Base-by-base conservation (phyloP, 2,113 vertebrate genomes). In the Cinclus cinclus region DNA sequence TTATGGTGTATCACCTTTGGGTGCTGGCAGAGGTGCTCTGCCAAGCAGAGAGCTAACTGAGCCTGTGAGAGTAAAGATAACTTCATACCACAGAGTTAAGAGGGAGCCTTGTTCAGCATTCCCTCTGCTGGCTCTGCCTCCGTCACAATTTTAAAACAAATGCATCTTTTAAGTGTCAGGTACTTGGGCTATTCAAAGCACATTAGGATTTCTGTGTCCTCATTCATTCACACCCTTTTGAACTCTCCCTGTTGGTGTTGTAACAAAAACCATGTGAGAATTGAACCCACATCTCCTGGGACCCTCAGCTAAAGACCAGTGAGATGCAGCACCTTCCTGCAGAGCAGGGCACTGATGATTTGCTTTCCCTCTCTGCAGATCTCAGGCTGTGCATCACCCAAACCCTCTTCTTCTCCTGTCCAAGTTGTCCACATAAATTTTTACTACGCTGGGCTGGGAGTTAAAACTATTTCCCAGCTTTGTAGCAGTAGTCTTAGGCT, bases 341-440 rank as follows among this genome's bases (percentile, higher is more conserved):
- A 15, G 24, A 77, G 30, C 0, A 1, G 3, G 23, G 31, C 37
- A 23, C 23, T 16, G 39, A 23, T 44, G 33, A 55, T 6, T 5
- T 2, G 9, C 21, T 52, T 50, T 39, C 16, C 27, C 3, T 10
- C 53, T n/a, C 60, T 59, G 59, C 47, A 49, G 41, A 30, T 27
- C 13, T 18, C 19, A 24, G n/a, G 18, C 27, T 50, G 52, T 22
- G 14, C 3, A 24, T 8, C 27, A 53, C 9, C 23, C 25, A 39
- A 41, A 24, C 6, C 22, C 25, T 2, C 7, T 89, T 63, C 55
- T 30, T 63, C 37, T 41, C 13, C 77, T 41, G 18, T 41, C 15
- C 12, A 1, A 47, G 2, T 59, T 46, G 18, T 10, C 52, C 22
- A 21, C 0, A 0, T 15, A 3, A 8, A 67, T 15, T 39, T 74